Percentiles rank a stretch among this genome's conserved stretches.
Evolutionary conservation across 2,888 invertebrate genomes (phyloP).

Genomic region (Cantharis nigra): DNA sequence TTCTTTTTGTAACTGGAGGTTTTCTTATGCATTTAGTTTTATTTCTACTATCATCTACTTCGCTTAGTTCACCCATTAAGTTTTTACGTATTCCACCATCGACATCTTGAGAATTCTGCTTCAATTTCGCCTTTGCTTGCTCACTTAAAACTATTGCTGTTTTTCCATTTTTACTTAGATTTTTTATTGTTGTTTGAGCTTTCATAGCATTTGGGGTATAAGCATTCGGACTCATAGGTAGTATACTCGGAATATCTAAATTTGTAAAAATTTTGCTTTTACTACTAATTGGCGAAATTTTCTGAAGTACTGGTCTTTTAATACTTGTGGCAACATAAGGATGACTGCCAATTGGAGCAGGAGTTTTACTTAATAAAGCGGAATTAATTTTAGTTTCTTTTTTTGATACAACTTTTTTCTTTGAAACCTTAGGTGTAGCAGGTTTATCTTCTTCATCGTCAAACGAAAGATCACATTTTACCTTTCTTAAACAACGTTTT

Average conservation of each 20-base stretch:
- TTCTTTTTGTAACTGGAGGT: background rate
- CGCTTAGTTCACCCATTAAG: constrained; percentile 24
- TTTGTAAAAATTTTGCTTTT: background rate
- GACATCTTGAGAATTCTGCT: background rate
- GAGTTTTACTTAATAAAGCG: background rate
- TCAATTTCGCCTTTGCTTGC: background rate
- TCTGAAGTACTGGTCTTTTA: background rate
- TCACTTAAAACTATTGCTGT: background rate
- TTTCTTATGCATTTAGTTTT: background rate
- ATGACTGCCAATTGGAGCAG: background rate
- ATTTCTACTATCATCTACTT: constrained; percentile 2
- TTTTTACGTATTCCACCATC: constrained; percentile 16
- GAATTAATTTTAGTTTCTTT: background rate
- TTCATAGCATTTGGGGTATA: constrained; percentile 27
- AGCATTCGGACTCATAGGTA: constrained; percentile 22
- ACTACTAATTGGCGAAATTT: background rate
- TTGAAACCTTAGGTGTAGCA: background rate
- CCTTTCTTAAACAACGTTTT: constrained; percentile 16
- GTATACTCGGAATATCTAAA: background rate
- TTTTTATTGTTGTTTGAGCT: background rate
- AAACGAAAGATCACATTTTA: constrained; percentile 25
- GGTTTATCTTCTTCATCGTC: background rate
- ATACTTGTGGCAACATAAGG: background rate
- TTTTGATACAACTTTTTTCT: background rate
- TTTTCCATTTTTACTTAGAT: background rate